These are phyloP conservation scores for Dasypus novemcinctus DNA, from an alignment of 2,113 vertebrate genomes.

Conservation along the genomic window DNA sequence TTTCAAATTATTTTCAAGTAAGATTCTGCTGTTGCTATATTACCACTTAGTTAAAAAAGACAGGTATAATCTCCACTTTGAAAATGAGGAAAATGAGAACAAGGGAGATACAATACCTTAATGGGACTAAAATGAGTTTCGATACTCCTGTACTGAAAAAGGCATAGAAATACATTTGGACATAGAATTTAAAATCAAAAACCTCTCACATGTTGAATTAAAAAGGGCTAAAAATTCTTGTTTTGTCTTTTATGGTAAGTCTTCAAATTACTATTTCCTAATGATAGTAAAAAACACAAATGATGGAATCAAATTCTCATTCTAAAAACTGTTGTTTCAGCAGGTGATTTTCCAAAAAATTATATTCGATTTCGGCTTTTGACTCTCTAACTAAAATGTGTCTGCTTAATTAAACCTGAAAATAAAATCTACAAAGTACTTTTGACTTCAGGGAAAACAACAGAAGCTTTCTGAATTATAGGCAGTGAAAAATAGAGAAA, in stretches of 20 bases:
- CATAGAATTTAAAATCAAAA: constrained; percentile 7
- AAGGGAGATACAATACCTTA: not conserved
- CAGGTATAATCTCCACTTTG: not conserved
- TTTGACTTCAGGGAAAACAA: not conserved
- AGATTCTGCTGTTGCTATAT: not conserved
- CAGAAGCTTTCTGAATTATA: not conserved
- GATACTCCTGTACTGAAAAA: not conserved
- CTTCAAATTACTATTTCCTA: not conserved
- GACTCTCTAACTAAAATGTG: not conserved
- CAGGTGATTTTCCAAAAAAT: not conserved
- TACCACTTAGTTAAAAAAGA: not conserved
- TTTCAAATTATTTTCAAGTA: not conserved
- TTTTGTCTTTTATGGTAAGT: not conserved
- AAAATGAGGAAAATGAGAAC: not conserved
- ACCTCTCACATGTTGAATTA: not conserved
- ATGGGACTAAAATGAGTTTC: not conserved
- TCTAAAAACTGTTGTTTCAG: not conserved
- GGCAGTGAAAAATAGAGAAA: not conserved
- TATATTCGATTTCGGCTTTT: not conserved
- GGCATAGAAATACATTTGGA: not conserved
- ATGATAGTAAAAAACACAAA: not conserved
- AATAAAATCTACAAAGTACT: not conserved
- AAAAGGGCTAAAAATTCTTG: not conserved
- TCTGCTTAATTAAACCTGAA: constrained; percentile 42
- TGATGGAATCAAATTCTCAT: not conserved